Conservation (phyloP, 2,888 invertebrate genomes). For the Volucella inflata region DNA sequence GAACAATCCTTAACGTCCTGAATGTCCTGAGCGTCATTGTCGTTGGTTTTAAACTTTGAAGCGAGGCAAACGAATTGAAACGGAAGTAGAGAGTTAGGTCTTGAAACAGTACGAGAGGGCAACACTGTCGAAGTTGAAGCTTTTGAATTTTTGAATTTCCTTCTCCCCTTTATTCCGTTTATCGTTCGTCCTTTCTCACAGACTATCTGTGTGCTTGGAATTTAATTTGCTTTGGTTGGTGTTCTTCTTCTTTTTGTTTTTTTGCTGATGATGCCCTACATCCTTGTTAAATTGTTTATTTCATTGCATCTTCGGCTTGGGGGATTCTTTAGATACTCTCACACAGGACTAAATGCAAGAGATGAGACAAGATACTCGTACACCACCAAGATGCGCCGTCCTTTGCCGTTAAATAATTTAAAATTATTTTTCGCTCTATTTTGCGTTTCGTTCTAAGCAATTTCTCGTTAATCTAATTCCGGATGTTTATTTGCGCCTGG, state of each 20-base stretch:
- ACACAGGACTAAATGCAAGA: too few species aligned
- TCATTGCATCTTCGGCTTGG: constrained; percentile 46
- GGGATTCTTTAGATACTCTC: not conserved
- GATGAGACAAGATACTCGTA: not conserved
- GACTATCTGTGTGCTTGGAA: constrained; percentile 2
- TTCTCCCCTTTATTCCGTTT: not conserved
- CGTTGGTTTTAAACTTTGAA: constrained; percentile 49
- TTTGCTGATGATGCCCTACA: not conserved
- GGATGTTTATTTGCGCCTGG: constrained; percentile 66
- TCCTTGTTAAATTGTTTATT: constrained; percentile 66
- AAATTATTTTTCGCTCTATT: constrained; percentile 62
- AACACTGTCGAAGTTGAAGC: not conserved
- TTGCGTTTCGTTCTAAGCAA: constrained; percentile 64
- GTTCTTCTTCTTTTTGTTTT: not conserved
- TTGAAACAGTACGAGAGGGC: constrained; percentile 31
- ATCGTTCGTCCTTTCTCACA: not conserved
- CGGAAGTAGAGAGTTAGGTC: constrained; percentile 63
- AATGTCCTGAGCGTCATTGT: constrained; percentile 3
- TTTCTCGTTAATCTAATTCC: constrained; percentile 68
- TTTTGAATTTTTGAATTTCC: constrained; percentile 6
- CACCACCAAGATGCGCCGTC: not conserved
- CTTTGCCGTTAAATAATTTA: constrained; percentile 48
- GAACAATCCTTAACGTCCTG: not conserved
- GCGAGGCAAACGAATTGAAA: constrained; percentile 34
- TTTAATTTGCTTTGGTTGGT: constrained; percentile 44